Evolutionary conservation across 2,113 vertebrate genomes (phyloP), one percentile per base, ranked within the genome.

Genomic region (Phaethon lepturus): DNA sequence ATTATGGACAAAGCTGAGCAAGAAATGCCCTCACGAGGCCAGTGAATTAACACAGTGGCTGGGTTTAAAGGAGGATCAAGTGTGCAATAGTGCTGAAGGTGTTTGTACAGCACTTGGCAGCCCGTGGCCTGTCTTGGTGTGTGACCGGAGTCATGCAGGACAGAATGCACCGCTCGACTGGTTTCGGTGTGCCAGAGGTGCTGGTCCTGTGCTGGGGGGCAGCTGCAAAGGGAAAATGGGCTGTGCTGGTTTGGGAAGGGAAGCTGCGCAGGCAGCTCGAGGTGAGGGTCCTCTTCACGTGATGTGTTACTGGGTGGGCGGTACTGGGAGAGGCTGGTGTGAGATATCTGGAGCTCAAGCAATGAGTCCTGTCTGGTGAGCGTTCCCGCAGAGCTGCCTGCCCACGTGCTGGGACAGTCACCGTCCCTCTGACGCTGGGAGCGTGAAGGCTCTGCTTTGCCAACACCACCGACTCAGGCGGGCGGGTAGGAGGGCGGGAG

Each of bases 1-100:
- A 4, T 53, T 79, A 52, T 6, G 45, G 58, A 88, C 66, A 89
- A 87, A 97, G 83, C 94, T 95, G 94, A 97, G 87, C 80, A 88
- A 95, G 91, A 85, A 94, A 79, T 73, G 87, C 35, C 89, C 89
- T 94, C 28, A 2, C 1, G 31, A 89, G 91, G 69, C 85, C 94
- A 91, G 20, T 17, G 80, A 94, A 79, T 76, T 68, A 85, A 58
- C 82, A 53, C 69, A 18, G 58, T 18, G 74, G 52, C n/a, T 3
- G 9, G 26, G 33, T 50, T 95, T 89, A 68, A 56, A 86, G 86
- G 60, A 78, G 56, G 56, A 79, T 69, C 52, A 31, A 47, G 40
- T 14, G 38, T 74, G 82, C 67, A 33, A 11, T 22, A 47, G 38
- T 16, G 86, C 67, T 91, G 78, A n/a, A 88, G 31, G 35, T 68